Evolutionary conservation across 2,113 vertebrate genomes (phyloP).

Genomic region (Gavialis gangeticus): DNA sequence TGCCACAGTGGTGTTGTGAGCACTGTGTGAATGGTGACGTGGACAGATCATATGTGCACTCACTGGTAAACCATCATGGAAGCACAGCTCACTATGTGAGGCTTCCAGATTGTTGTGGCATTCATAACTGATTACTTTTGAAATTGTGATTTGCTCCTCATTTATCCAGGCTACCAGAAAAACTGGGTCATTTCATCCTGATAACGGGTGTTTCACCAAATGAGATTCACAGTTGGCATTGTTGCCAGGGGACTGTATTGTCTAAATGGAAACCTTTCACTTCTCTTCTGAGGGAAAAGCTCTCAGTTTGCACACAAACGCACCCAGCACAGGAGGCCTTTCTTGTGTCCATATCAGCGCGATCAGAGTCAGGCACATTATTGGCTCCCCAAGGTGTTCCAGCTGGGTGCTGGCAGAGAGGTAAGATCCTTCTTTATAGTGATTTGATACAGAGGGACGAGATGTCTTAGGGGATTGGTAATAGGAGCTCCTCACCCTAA

Average conservation of each 20-base stretch:
- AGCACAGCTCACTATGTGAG: not conserved
- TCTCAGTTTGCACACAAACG: not conserved
- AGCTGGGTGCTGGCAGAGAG: not conserved
- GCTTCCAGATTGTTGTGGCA: constrained; percentile 26
- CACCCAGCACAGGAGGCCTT: not conserved
- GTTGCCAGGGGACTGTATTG: not conserved
- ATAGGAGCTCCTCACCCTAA: not conserved
- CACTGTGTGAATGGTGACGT: not conserved
- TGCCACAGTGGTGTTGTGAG: not conserved
- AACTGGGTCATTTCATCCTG: not conserved
- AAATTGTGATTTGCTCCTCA: constrained; percentile 20
- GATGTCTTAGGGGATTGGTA: not conserved
- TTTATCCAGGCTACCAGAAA: constrained; percentile 37
- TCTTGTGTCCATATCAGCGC: not conserved
- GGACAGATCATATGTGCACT: not conserved
- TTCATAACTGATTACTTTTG: not conserved
- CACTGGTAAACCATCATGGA: not conserved
- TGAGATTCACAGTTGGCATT: not conserved
- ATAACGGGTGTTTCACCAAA: not conserved
- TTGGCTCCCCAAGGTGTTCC: not conserved
- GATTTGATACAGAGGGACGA: not conserved
- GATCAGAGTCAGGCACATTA: accelerated
- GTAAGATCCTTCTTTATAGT: not conserved
- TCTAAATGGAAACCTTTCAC: not conserved
- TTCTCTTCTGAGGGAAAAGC: not conserved